phyloP scores from a whole-genome alignment of 2,888 invertebrate genomes.

The Mylabris sibirica region DNA sequence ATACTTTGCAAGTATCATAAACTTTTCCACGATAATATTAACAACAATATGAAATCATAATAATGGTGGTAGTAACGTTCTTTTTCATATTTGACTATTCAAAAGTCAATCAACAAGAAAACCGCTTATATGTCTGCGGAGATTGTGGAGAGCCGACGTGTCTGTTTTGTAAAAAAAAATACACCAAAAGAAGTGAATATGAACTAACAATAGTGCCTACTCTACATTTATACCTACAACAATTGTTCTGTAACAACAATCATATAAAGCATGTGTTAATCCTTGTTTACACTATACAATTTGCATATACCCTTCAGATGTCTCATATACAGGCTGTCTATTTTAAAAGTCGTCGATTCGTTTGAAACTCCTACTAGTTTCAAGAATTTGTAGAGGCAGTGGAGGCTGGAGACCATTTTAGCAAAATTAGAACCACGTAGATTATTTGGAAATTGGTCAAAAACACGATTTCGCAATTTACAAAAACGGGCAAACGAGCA shows the following conservation, averaged over 20 bases:
- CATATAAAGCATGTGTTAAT: slow-evolving; percentile 1
- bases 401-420: no score
- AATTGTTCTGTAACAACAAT: not conserved
- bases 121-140: not conserved
- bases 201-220: not conserved
- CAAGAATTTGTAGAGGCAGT: no score
- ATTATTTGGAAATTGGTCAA: no score
- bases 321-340: no score
- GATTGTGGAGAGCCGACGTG: not conserved
- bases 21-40: not conserved
- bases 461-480: no score
- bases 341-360: no score
- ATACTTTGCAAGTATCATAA: slow-evolving; percentile 12
- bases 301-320: not conserved
- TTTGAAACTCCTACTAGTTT: no score
- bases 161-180: not conserved
- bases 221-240: slow-evolving; percentile 6
- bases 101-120: slow-evolving; percentile 14
- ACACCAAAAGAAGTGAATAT: not conserved
- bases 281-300: not conserved
- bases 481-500: no score
- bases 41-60: not conserved
- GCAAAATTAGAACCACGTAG: no score
- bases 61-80: not conserved
- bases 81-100: slow-evolving; percentile 6